Evolutionary conservation across 2,113 vertebrate species (phyloP).

Genomic region (Cisticola juncidis): DNA sequence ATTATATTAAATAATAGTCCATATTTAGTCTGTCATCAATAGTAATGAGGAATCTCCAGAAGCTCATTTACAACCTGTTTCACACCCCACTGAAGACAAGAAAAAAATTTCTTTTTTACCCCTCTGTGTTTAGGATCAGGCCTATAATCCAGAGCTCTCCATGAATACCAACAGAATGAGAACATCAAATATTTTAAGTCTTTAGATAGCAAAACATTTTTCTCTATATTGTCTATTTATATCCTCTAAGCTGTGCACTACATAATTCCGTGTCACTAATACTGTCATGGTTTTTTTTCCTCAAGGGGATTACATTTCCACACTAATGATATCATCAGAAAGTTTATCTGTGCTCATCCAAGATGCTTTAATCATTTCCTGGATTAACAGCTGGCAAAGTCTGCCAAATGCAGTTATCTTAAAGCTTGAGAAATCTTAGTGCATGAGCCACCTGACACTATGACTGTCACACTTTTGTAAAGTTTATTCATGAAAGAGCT

Average conservation of each 20-base stretch:
- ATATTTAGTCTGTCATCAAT: background rate
- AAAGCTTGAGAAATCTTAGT: background rate
- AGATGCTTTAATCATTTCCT: background rate
- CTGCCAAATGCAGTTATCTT: background rate
- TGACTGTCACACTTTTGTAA: background rate
- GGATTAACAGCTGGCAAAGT: background rate
- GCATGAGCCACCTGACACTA: background rate
- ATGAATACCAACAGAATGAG: background rate
- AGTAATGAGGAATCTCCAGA: background rate
- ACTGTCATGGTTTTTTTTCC: background rate
- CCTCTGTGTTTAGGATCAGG: background rate
- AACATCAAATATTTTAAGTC: background rate
- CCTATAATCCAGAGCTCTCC: background rate
- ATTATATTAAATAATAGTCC: background rate
- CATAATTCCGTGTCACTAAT: background rate
- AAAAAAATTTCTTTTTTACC: background rate
- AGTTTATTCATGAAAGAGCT: background rate
- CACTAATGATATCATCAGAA: background rate
- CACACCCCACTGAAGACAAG: background rate
- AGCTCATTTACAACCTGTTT: background rate
- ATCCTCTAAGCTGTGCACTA: background rate
- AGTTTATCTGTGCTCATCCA: background rate
- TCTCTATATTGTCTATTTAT: background rate
- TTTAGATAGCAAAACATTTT: background rate
- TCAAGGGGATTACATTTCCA: background rate